Evolutionary conservation across 2,113 vertebrate species (phyloP).

Genomic region (Helogale parvula): DNA sequence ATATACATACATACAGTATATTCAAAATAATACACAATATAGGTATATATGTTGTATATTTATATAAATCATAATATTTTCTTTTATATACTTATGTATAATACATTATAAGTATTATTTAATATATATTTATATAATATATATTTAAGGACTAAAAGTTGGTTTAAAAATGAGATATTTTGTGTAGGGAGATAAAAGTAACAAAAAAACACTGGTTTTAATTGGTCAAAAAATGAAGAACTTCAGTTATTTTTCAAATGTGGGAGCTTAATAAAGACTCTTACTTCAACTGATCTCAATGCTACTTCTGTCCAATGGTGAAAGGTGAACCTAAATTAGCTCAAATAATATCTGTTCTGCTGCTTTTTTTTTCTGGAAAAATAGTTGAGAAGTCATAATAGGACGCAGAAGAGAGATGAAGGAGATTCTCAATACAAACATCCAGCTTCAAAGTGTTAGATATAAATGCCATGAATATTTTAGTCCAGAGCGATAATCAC

Average conservation of each 20-base stretch:
- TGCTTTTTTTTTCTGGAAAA: background rate
- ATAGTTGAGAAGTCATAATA: background rate
- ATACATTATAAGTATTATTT: background rate
- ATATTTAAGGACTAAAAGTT: background rate
- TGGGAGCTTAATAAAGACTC: background rate
- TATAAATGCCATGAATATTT: background rate
- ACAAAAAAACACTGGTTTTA: background rate
- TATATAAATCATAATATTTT: background rate
- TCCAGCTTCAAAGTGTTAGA: background rate
- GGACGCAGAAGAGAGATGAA: background rate
- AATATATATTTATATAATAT: background rate
- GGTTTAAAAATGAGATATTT: background rate
- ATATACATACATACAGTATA: background rate
- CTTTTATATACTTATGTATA: background rate
- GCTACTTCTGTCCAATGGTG: background rate
- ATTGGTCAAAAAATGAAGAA: background rate
- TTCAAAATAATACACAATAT: background rate
- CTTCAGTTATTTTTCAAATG: background rate
- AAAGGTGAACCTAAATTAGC: background rate
- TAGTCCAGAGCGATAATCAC: background rate
- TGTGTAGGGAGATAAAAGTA: background rate
- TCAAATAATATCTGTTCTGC: background rate
- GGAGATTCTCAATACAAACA: background rate
- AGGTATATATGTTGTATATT: background rate
- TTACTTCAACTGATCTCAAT: background rate